These are phyloP conservation scores for Perizoma affinitatum DNA, from an alignment of 2,888 invertebrate species.

Conservation along the genomic window DNA sequence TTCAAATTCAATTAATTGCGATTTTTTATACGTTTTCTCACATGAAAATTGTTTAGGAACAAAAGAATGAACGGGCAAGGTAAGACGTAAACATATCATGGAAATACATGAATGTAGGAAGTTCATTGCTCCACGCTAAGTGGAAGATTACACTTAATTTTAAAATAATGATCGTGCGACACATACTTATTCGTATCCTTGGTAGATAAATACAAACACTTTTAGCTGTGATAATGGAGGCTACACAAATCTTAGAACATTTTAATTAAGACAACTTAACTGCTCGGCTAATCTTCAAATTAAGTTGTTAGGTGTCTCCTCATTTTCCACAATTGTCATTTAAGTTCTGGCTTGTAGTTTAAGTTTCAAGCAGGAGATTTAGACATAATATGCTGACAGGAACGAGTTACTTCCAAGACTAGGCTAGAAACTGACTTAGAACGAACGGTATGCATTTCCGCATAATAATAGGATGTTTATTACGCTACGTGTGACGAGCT, in stretches of 20 bases:
- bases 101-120: slow-evolving; percentile 60
- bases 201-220: slow-evolving; percentile 21
- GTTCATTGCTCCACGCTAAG: slow-evolving; percentile 71
- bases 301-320: slow-evolving; percentile 1
- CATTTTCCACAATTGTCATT: slow-evolving; percentile 3
- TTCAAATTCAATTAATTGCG: slow-evolving; percentile 47
- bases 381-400: slow-evolving; percentile 4
- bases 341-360: slow-evolving; percentile 12
- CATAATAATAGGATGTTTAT: background rate
- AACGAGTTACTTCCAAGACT: background rate
- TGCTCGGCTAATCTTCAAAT: slow-evolving; percentile 5
- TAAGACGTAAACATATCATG: slow-evolving; percentile 53
- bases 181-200: slow-evolving; percentile 42
- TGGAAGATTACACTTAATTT: slow-evolving; percentile 75
- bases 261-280: slow-evolving; percentile 23
- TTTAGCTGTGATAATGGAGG: slow-evolving; percentile 29
- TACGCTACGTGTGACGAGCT: background rate
- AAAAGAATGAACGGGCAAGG: slow-evolving; percentile 64
- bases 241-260: slow-evolving; percentile 22
- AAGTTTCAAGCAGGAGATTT: slow-evolving; percentile 4
- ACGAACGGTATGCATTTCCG: background rate
- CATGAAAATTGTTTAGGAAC: slow-evolving; percentile 57
- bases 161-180: slow-evolving; percentile 72
- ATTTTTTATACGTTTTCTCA: slow-evolving; percentile 48
- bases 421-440: background rate